Evolutionary conservation across 30 jellyfish, hydroid and myxozoan species (phyloP).

Genomic region (Chrysaora quinquecirrha): DNA sequence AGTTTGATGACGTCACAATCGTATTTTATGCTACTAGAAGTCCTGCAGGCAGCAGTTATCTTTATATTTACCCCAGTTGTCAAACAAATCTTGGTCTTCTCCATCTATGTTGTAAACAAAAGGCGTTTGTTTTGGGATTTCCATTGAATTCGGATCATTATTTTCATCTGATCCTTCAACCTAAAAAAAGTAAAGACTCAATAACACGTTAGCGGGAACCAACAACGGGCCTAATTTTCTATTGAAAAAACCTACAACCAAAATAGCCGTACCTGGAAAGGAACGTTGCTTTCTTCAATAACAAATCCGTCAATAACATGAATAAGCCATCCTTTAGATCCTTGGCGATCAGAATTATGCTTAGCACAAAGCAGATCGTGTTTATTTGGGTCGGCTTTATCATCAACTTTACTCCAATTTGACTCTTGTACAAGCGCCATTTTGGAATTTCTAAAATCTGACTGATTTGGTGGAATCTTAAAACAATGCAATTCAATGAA

Average conservation of each 20-base stretch:
- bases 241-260: background rate
- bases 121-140: conserved; percentile 50
- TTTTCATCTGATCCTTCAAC: conserved; percentile 63
- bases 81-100: conserved; percentile 29
- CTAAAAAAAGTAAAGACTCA: background rate
- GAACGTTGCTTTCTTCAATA: conserved; percentile 93
- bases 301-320: conserved; percentile 95
- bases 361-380: conserved; percentile 63
- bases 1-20: too few species aligned
- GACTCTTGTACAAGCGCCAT: conserved; percentile 61
- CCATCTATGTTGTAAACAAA: conserved; percentile 37
- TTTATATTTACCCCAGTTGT: background rate
- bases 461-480: too few species aligned
- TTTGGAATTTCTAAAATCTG: too few species aligned
- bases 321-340: conserved; percentile 65
- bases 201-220: background rate
- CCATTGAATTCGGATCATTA: conserved; percentile 71
- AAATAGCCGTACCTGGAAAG: conserved; percentile 91
- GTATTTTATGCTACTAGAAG: too few species aligned
- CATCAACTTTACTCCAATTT: conserved; percentile 46
- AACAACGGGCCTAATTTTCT: background rate
- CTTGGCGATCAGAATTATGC: conserved; percentile 33
- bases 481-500: too few species aligned
- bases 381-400: conserved; percentile 26
- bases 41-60: too few species aligned